A percentile compares a stretch with the other conserved stretches of the same genome.
phyloP scores from a whole-genome alignment of 2,797 vertebrate species.

The Rhinoraja longicauda region DNA sequence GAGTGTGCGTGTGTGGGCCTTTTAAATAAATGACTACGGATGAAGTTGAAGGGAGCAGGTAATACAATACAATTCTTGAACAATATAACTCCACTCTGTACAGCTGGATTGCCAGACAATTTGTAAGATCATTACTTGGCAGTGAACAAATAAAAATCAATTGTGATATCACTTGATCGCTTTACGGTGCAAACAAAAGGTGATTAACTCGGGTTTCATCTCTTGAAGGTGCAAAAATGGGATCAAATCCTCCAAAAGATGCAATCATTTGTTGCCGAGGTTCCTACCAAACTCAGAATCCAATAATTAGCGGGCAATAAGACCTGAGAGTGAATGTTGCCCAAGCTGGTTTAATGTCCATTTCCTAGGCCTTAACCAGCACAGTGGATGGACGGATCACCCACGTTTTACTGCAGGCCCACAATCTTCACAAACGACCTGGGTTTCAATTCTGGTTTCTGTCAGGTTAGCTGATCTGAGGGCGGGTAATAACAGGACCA shows the following conservation, averaged over 20 bases:
- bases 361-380: not conserved
- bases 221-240: not conserved
- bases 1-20: constrained; percentile 59
- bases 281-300: not conserved
- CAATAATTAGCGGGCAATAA: not conserved
- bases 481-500: not conserved
- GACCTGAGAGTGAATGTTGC: not conserved
- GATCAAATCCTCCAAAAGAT: not conserved
- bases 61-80: constrained; percentile 12
- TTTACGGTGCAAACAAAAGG: not conserved
- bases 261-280: not conserved
- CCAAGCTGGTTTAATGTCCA: not conserved
- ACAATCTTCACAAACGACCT: not conserved
- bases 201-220: not conserved
- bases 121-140: constrained; percentile 32
- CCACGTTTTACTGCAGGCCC: not conserved
- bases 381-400: not conserved
- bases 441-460: not conserved
- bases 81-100: not conserved
- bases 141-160: constrained; percentile 7
- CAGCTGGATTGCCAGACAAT: constrained; percentile 22
- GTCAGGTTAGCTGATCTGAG: not conserved
- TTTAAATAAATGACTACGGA: constrained; percentile 40
- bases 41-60: constrained; percentile 19
- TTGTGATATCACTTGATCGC: not conserved